These are phyloP conservation scores for Atethmia centrago DNA, from an alignment of 2,888 invertebrate species.

Conservation along the genomic window DNA sequence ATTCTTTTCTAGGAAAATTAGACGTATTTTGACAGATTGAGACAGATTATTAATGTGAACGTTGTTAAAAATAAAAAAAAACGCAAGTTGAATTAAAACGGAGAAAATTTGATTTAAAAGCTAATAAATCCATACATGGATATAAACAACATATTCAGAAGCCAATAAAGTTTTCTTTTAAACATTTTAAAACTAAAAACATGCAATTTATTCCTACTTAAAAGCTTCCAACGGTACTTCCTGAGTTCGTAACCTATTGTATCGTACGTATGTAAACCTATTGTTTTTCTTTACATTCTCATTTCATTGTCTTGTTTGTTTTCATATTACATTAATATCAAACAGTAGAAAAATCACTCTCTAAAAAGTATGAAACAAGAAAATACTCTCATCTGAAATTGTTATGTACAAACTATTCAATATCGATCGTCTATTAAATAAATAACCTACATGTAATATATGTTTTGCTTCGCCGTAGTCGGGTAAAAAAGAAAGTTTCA, in stretches of 20 bases:
- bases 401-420: no score
- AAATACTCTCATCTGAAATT: no score
- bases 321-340: not conserved
- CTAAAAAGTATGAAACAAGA: no score
- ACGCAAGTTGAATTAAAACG: no score
- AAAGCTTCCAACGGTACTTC: constrained; percentile 21
- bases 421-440: no score
- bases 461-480: no score
- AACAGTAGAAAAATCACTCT: no score
- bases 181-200: not conserved
- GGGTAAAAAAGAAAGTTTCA: not conserved
- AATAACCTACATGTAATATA: no score
- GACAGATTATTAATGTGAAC: not conserved
- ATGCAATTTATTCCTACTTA: constrained; percentile 6
- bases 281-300: constrained; percentile 26
- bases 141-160: constrained; percentile 14
- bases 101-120: not conserved
- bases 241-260: constrained; percentile 14
- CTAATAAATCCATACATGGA: not conserved
- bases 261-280: no score
- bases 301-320: no score
- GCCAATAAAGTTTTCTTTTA: not conserved
- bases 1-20: not conserved
- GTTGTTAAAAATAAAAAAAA: not conserved
- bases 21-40: not conserved